These are phyloP conservation scores for Moxostoma hubbsi DNA, from an alignment of 2,797 vertebrate species.

Conservation along the genomic window DNA sequence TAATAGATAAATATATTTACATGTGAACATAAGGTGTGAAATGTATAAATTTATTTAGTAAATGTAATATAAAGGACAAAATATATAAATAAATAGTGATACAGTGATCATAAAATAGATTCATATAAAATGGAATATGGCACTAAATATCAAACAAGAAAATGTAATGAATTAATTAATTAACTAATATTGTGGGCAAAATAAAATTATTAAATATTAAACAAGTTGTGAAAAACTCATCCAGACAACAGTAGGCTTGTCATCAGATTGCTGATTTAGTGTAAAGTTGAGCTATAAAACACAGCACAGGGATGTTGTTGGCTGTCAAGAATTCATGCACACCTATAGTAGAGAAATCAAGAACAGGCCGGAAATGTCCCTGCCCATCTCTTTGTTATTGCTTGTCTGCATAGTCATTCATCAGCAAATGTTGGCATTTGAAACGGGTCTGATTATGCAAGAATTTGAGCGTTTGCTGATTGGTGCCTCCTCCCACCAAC, in stretches of 20 bases:
- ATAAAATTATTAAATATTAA: too few species aligned
- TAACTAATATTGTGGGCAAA: too few species aligned
- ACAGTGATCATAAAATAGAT: too few species aligned
- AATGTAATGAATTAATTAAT: too few species aligned
- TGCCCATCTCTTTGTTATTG: slow-evolving; percentile 32
- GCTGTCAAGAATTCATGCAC: slow-evolving; percentile 28
- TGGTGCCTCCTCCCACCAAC: slow-evolving; percentile 56
- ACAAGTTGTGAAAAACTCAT: not conserved
- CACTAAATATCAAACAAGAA: too few species aligned
- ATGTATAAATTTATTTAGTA: too few species aligned
- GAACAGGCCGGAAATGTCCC: slow-evolving; percentile 12
- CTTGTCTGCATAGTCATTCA: slow-evolving; percentile 53
- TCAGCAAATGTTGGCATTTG: slow-evolving; percentile 72
- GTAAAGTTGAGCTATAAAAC: slow-evolving; percentile 36
- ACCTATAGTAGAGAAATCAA: slow-evolving; percentile 19
- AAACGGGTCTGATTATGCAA: slow-evolving; percentile 65
- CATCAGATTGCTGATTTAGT: slow-evolving; percentile 36
- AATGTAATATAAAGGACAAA: too few species aligned
- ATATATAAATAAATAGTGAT: too few species aligned
- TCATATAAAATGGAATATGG: too few species aligned
- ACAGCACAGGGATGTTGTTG: slow-evolving; percentile 19
- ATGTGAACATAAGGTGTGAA: too few species aligned
- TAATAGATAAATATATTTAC: too few species aligned
- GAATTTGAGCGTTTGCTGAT: slow-evolving; percentile 64
- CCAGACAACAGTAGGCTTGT: slow-evolving; percentile 21